Conservation (phyloP, 2,113 vertebrate genomes). For the Ictidomys tridecemlineatus region DNA sequence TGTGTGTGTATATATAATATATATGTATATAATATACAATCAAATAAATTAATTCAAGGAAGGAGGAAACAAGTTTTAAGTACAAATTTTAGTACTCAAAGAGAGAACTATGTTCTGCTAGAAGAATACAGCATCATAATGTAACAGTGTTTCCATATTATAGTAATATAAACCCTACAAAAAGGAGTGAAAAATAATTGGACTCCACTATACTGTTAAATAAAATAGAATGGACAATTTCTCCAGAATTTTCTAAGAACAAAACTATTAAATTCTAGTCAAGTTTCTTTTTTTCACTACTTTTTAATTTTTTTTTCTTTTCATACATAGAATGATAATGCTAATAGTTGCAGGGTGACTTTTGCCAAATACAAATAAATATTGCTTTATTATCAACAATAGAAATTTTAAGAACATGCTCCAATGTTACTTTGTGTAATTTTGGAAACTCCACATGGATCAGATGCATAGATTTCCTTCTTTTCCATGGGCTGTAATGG, state of each 20-base stretch:
- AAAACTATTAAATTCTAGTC: neutral
- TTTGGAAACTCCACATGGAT: neutral
- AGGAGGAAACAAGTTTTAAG: neutral
- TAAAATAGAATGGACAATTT: neutral
- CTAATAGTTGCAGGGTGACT: neutral
- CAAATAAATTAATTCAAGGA: neutral
- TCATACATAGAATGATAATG: neutral
- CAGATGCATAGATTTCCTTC: neutral
- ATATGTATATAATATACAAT: neutral
- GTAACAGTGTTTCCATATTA: neutral
- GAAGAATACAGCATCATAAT: neutral
- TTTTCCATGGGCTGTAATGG: neutral
- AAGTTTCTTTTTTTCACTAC: neutral
- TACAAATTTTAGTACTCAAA: neutral
- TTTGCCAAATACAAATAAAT: neutral
- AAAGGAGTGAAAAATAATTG: neutral
- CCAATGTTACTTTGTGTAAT: neutral
- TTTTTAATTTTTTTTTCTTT: neutral
- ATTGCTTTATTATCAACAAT: constrained; percentile 7
- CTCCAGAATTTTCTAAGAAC: neutral
- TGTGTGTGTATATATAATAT: too few species aligned
- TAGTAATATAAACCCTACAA: neutral
- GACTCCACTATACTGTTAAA: neutral
- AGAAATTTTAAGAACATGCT: neutral
- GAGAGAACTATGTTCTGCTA: constrained; percentile 1